Base-by-base conservation (phyloP, 2,888 invertebrate genomes). In the Parascotia fuliginaria region DNA sequence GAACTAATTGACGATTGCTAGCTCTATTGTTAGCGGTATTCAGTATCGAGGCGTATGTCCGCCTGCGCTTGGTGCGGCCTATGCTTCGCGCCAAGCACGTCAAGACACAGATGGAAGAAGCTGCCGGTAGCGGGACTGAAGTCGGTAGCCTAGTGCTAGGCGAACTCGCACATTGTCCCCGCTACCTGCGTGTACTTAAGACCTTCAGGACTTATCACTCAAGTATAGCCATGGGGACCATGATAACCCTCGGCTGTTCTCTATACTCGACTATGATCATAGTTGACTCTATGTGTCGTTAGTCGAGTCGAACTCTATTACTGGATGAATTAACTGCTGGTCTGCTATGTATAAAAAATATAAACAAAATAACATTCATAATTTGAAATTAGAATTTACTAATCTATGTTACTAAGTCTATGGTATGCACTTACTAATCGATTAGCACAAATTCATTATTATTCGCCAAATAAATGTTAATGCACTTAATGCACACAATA, bases 221-320 rank as follows among this genome's bases (percentile, higher is more conserved):
- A 79, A 92, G 92, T 53, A 95, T 97, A 67, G 97, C 97, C 9
- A 94, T 96, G 82, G 96, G 96, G 47, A 97, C 97, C 75, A 94
- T 97, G 85, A 89, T 92, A 58, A 76, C 85, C 1, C 81, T 91
- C 1, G 91, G 91, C 55, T 92, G 92, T 62, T 91, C 90, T 0
- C 54, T 91, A 58, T 92, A 92, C 75, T 89, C 90, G 40, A 88
- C 85, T 43, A 89, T 91, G 88, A 86, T 91, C 57, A 70, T 92
- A 38, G 90, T 90, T 13, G 92, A 92, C 65, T 83, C 91, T 34
- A 85, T 92, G 76, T 91, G 91, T 75, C 71, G 74, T 64, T 88
- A 82, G 65, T 55, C 52, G 36, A 59, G 44, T 51, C n/a, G 19
- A 24, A n/a, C 43, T 15, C 12, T 55, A 55, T 47, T 41, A 28